These are phyloP conservation scores for Fissipunctia ypsillon DNA, from an alignment of 2,888 invertebrate species.

Conservation along the genomic window DNA sequence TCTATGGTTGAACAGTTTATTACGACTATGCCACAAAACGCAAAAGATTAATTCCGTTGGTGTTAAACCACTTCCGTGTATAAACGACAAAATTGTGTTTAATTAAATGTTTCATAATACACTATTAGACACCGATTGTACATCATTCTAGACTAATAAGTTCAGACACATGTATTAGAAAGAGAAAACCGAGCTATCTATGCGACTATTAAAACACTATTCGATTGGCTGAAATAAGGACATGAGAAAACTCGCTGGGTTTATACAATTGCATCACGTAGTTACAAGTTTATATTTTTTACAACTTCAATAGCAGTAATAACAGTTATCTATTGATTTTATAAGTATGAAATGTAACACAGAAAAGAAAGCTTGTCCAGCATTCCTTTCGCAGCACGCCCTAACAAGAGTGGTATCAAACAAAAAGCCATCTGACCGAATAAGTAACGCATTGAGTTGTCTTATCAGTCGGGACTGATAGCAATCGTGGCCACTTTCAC, in stretches of 20 bases:
- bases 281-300: conserved; percentile 24
- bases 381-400: conserved; percentile 44
- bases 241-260: conserved; percentile 7
- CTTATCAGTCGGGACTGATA: conserved; percentile 63
- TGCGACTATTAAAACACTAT: neutral
- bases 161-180: neutral
- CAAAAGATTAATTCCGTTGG: conserved; percentile 23
- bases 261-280: conserved; percentile 21
- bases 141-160: neutral
- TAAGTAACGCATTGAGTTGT: conserved; percentile 55
- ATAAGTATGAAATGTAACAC: conserved; percentile 45
- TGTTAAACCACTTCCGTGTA: conserved; percentile 37
- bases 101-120: conserved; percentile 10
- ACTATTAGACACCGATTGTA: neutral
- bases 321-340: conserved; percentile 48
- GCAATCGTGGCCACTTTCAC: conserved; percentile 63
- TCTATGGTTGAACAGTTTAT: conserved; percentile 21
- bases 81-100: neutral
- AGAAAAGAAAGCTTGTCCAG: conserved; percentile 58
- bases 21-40: conserved; percentile 34
- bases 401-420: conserved; percentile 49
- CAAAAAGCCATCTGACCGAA: conserved; percentile 66
- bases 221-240: conserved; percentile 1
- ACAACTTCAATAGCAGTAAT: conserved; percentile 17
- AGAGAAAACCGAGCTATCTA: neutral